Conservation (phyloP, 30 jellyfish, hydroid and myxozoan species). For the Nemopilema nomurai region DNA sequence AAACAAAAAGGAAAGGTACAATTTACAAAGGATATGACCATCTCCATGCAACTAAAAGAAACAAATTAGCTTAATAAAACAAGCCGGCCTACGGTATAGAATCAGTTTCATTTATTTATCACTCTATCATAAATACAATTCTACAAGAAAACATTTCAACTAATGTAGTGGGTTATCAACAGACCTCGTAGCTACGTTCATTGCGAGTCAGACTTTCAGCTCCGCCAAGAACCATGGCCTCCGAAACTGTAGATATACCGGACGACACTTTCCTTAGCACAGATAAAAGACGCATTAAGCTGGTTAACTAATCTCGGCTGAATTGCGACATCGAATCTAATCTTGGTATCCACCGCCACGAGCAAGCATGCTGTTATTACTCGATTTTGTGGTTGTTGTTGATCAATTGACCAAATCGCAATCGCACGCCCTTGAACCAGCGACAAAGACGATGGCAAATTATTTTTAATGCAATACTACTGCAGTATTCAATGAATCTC, state of each 20-base stretch:
- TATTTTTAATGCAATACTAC: too few relatives aligned
- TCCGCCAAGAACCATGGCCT: slow-evolving; percentile 62
- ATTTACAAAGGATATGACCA: too few relatives aligned
- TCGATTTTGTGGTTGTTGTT: neutral
- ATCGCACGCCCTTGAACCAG: too few relatives aligned
- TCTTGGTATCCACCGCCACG: too few relatives aligned
- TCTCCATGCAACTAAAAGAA: too few relatives aligned
- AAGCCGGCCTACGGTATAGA: too few relatives aligned
- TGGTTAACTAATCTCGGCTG: neutral
- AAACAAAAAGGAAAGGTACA: neutral
- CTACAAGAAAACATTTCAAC: neutral
- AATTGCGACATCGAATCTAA: neutral
- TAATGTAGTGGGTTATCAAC: neutral
- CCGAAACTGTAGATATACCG: slow-evolving; percentile 25
- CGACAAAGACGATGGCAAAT: too few relatives aligned
- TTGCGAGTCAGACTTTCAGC: slow-evolving; percentile 27
- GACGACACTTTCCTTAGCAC: neutral
- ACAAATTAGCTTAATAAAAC: too few relatives aligned
- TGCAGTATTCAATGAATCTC: too few relatives aligned
- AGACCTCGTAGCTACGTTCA: slow-evolving; percentile 48
- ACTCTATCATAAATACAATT: neutral
- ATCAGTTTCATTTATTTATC: too few relatives aligned
- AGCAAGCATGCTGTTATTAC: neutral
- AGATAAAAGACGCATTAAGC: slow-evolving; percentile 26
- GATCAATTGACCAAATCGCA: too few relatives aligned